Conservation (phyloP, 2,888 invertebrate genomes). For the Calameuta filiformis region DNA sequence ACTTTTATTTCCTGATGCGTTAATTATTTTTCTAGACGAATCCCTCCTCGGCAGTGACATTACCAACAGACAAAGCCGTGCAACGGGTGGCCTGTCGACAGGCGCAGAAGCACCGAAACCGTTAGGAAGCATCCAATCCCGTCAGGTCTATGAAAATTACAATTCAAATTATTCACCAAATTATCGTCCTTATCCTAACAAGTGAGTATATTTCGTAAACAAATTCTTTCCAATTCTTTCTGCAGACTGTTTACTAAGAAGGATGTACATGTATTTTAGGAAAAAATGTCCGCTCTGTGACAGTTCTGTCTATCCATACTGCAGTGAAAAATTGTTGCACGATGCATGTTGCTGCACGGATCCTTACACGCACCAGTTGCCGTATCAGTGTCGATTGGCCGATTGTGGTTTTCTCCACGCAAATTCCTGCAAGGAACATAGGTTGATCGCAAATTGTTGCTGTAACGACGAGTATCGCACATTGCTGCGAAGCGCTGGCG, state of each 20-base stretch:
- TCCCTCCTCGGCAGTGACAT: neutral
- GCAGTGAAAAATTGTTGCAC: constrained; percentile 79
- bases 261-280: constrained; percentile 20
- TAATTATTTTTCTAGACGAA: neutral
- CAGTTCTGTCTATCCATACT: constrained; percentile 81
- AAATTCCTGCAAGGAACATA: constrained; percentile 79
- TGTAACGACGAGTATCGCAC: constrained; percentile 70
- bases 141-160: neutral
- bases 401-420: constrained; percentile 81
- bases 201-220: neutral
- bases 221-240: neutral
- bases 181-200: neutral
- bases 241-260: neutral
- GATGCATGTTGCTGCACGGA: constrained; percentile 81
- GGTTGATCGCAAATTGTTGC: constrained; percentile 79
- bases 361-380: constrained; percentile 66
- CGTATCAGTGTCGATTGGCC: constrained; percentile 73
- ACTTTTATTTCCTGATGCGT: neutral
- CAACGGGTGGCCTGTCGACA: neutral
- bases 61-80: neutral
- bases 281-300: constrained; percentile 78
- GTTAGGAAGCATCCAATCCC: neutral
- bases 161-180: neutral
- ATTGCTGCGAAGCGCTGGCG: constrained; percentile 24
- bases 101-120: neutral